Evolutionary conservation across 2,888 invertebrate species (phyloP).

Genomic region (Callimorpha dominula): DNA sequence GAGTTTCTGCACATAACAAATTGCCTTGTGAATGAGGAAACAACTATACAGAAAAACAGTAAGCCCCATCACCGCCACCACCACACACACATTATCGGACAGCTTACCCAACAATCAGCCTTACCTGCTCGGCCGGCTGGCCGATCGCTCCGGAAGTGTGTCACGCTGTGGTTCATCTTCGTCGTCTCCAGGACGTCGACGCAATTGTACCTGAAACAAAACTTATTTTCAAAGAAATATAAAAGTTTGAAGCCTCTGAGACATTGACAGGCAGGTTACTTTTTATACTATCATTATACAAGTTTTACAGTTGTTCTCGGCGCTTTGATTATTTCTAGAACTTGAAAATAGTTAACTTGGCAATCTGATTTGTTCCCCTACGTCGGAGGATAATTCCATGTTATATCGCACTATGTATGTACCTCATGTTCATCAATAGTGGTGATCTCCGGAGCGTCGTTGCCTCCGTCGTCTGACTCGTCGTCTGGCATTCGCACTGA

Average conservation of each 20-base stretch:
- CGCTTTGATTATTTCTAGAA: not conserved
- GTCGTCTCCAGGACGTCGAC: constrained; percentile 51
- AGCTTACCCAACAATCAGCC: constrained; percentile 3
- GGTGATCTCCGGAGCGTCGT: constrained; percentile 40
- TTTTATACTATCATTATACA: too few relatives aligned
- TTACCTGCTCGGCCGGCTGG: constrained; percentile 81
- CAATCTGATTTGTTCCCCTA: not conserved
- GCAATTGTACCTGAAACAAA: constrained; percentile 60
- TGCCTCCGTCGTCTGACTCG: constrained; percentile 80
- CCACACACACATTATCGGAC: constrained; percentile 16
- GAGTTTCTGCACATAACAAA: too few relatives aligned
- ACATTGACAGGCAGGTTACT: not conserved
- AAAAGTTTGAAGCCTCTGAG: not conserved
- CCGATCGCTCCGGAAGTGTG: constrained; percentile 63
- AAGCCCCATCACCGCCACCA: constrained; percentile 26
- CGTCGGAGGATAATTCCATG: not conserved
- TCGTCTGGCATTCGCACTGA: constrained; percentile 73
- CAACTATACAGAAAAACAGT: not conserved
- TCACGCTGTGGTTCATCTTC: constrained; percentile 75
- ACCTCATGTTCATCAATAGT: constrained; percentile 57
- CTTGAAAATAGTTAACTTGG: not conserved
- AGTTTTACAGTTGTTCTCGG: too few relatives aligned
- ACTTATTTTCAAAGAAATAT: not conserved
- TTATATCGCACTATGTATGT: not conserved
- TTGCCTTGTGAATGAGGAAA: not conserved